Conservation (phyloP, 2,797 vertebrate genomes). For the Choloepus didactylus region DNA sequence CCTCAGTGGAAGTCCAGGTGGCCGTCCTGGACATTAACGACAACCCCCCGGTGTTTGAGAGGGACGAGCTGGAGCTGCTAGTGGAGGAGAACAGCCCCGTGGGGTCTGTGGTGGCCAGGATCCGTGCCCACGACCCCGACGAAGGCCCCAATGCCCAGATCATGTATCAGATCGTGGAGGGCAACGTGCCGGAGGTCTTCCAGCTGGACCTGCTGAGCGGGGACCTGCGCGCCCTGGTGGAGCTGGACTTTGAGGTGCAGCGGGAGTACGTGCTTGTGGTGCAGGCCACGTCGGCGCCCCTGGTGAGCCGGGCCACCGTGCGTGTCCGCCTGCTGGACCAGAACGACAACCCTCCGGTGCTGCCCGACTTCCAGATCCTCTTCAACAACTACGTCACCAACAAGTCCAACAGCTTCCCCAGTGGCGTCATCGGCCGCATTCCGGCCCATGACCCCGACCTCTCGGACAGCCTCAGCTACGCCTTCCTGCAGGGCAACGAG, state of each 20-base stretch:
- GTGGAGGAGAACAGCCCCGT: constrained; percentile 96
- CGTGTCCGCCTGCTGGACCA: constrained; percentile 94
- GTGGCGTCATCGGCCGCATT: constrained; percentile 96
- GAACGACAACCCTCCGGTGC: constrained; percentile 95
- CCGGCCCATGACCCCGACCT: constrained; percentile 97
- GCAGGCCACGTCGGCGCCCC: constrained; percentile 97
- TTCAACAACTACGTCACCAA: constrained; percentile 99
- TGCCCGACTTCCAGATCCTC: constrained; percentile 97
- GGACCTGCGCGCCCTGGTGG: constrained; percentile 94
- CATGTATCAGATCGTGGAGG: constrained; percentile 99
- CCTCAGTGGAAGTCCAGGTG: constrained; percentile 93
- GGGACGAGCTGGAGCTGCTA: constrained; percentile 94
- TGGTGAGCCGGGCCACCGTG: constrained; percentile 97
- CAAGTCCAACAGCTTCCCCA: constrained; percentile 98
- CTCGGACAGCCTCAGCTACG: constrained; percentile 95
- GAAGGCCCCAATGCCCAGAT: constrained; percentile 98
- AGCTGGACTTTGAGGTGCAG: constrained; percentile 96
- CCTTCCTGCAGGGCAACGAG: constrained; percentile 96
- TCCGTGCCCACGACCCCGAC: constrained; percentile 94
- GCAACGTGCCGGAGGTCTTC: constrained; percentile 96
- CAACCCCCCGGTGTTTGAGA: constrained; percentile 97
- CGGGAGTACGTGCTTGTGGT: constrained; percentile 97
- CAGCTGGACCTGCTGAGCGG: constrained; percentile 97
- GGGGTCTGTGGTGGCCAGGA: constrained; percentile 95
- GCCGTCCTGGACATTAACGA: constrained; percentile 96